Percentiles rank a stretch among this genome's conserved stretches.
Conservation (phyloP, 1,140 invertebrate species). For the Drosophila bipectinata region DNA sequence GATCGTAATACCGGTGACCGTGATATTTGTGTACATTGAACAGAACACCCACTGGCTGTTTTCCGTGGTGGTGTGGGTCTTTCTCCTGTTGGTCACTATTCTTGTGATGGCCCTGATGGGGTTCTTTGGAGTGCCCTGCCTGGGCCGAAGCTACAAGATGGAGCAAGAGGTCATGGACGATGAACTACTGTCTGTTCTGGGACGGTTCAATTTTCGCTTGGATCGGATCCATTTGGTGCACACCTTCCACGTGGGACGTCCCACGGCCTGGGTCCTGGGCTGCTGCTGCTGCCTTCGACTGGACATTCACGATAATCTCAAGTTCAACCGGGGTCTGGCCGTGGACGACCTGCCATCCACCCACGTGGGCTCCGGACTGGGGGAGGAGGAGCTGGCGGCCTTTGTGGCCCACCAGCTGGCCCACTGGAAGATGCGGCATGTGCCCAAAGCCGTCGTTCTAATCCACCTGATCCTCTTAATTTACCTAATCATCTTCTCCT, state of each 20-base stretch:
- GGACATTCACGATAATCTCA: slow-evolving; percentile 40
- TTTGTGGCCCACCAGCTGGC: slow-evolving; percentile 53
- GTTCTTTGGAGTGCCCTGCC: slow-evolving; percentile 20
- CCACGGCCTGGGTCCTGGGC: slow-evolving; percentile 35
- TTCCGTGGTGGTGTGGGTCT: slow-evolving; percentile 28
- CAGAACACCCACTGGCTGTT: background rate
- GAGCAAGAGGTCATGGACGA: background rate
- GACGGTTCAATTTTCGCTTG: slow-evolving; percentile 6
- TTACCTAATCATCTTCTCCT: slow-evolving; percentile 48
- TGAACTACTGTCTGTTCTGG: background rate
- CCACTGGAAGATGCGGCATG: slow-evolving; percentile 37
- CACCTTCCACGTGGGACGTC: slow-evolving; percentile 4
- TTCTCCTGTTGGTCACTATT: background rate
- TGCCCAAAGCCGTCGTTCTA: background rate
- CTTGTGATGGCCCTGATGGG: background rate
- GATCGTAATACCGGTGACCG: slow-evolving; percentile 41
- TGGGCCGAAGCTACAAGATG: slow-evolving; percentile 31
- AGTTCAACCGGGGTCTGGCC: slow-evolving; percentile 22
- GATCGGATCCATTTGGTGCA: slow-evolving; percentile 23
- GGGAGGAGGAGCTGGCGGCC: slow-evolving; percentile 23
- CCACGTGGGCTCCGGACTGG: slow-evolving; percentile 37
- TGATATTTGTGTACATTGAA: slow-evolving; percentile 36
- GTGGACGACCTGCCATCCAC: slow-evolving; percentile 6
- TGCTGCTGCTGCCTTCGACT: slow-evolving; percentile 30
- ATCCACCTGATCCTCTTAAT: slow-evolving; percentile 16